Percentiles rank a stretch among this genome's conserved stretches.
Conservation (phyloP, 2,113 vertebrate genomes). For the Poeciliopsis turrubarensis region DNA sequence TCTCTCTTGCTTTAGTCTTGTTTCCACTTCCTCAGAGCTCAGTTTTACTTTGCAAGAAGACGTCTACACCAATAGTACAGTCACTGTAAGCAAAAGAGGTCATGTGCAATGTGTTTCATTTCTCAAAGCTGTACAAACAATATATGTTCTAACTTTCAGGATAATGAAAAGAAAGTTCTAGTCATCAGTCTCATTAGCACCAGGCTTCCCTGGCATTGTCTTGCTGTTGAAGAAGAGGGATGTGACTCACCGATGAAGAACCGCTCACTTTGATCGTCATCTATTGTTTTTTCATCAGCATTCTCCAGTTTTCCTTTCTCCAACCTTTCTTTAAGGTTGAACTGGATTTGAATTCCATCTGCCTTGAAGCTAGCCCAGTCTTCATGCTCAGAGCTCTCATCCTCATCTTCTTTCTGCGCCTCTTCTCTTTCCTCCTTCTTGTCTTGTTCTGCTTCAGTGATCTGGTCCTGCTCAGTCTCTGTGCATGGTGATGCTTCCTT, state of each 20-base stretch:
- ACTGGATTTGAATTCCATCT: conserved; percentile 70
- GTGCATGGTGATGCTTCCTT: conserved; percentile 5
- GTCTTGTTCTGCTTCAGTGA: conserved; percentile 56
- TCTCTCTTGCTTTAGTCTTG: neutral
- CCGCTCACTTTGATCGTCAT: conserved; percentile 38
- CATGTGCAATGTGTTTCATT: no score
- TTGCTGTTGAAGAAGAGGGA: neutral
- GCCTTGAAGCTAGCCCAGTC: conserved; percentile 70
- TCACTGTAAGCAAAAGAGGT: neutral
- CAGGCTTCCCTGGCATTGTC: no score
- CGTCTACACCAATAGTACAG: neutral
- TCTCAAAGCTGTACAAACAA: no score
- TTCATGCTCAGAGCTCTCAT: conserved; percentile 28
- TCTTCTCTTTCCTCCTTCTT: conserved; percentile 35
- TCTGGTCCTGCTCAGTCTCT: conserved; percentile 44
- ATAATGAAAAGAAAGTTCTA: neutral
- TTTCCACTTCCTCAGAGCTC: neutral
- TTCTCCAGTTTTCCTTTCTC: conserved; percentile 41
- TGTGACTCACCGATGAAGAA: conserved; percentile 74
- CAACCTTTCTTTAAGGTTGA: conserved; percentile 66
- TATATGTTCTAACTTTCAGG: neutral
- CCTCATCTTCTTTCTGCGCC: conserved; percentile 38
- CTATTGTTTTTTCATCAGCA: neutral
- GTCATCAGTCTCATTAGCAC: neutral
- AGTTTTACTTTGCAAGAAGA: neutral